Conservation (phyloP, 2,797 vertebrate genomes). For the Rhynchotus rufescens region DNA sequence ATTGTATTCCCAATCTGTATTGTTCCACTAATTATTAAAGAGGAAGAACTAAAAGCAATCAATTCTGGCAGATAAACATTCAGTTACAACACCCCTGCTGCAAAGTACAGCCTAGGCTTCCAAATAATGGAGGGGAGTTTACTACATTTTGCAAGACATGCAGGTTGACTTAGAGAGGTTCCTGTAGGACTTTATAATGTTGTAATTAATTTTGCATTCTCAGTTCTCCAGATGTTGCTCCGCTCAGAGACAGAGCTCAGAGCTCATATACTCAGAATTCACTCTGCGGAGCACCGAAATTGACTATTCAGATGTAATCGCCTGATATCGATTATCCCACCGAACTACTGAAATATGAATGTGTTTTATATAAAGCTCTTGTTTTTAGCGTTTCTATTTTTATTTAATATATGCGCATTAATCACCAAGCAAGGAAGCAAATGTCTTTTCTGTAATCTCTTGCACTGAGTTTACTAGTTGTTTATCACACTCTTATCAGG, state of each 20-base stretch:
- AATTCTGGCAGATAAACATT: conserved; percentile 46
- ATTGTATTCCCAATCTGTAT: conserved; percentile 73
- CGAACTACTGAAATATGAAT: conserved; percentile 53
- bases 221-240: conserved; percentile 36
- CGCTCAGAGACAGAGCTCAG: conserved; percentile 52
- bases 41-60: conserved; percentile 64
- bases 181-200: conserved; percentile 51
- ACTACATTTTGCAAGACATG: conserved; percentile 9
- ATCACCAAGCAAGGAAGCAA: conserved; percentile 29
- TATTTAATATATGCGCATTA: conserved; percentile 36
- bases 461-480: conserved; percentile 49
- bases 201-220: conserved; percentile 69
- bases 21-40: conserved; percentile 75
- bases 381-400: conserved; percentile 39
- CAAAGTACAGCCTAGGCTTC: not conserved
- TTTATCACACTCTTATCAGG: conserved; percentile 65
- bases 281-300: conserved; percentile 51
- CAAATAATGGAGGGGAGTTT: conserved; percentile 30
- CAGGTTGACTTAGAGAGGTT: conserved; percentile 23
- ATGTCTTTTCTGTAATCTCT: conserved; percentile 53
- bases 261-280: conserved; percentile 58
- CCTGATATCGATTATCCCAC: conserved; percentile 64
- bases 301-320: conserved; percentile 69
- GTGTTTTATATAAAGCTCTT: not conserved
- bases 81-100: conserved; percentile 1